Percentiles rank a stretch among this genome's conserved stretches.
Evolutionary conservation across 2,888 invertebrate species (phyloP).

Genomic region (Auanema sp.): DNA sequence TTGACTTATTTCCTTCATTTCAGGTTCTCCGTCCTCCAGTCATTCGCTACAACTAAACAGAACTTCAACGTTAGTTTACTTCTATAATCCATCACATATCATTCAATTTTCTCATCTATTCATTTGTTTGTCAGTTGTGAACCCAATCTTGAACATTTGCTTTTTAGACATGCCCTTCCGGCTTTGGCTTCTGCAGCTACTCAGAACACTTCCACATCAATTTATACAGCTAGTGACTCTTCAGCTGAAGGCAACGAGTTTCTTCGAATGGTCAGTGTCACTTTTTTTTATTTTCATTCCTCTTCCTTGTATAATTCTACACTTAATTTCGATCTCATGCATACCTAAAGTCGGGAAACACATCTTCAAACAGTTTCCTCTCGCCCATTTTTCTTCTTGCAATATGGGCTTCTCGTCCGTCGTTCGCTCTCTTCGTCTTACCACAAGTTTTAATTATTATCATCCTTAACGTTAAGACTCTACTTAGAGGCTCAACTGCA

Average conservation of each 20-base stretch:
- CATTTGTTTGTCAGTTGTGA: no score
- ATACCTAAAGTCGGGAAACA: background rate
- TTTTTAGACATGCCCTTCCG: constrained; percentile 12
- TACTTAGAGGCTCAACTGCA: no score
- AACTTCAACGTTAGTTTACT: no score
- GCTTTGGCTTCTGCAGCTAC: constrained; percentile 13
- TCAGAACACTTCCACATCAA: constrained; percentile 3
- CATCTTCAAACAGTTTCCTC: background rate
- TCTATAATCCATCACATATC: no score
- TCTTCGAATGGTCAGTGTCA: constrained; percentile 12
- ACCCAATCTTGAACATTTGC: constrained; percentile 6
- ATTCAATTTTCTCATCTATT: no score
- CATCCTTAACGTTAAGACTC: no score
- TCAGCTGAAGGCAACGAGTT: constrained; percentile 9
- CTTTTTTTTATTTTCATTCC: background rate
- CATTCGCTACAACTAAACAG: no score
- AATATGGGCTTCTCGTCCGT: background rate
- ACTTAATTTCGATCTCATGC: constrained; percentile 1
- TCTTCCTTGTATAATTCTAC: constrained; percentile 3
- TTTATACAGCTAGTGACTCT: constrained; percentile 10
- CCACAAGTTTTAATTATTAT: no score
- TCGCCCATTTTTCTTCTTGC: background rate
- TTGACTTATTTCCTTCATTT: no score
- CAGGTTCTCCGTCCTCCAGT: no score
- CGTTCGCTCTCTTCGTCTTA: background rate